Evolutionary conservation across 2,888 invertebrate species (phyloP).

Genomic region (Microctonus brassicae): DNA sequence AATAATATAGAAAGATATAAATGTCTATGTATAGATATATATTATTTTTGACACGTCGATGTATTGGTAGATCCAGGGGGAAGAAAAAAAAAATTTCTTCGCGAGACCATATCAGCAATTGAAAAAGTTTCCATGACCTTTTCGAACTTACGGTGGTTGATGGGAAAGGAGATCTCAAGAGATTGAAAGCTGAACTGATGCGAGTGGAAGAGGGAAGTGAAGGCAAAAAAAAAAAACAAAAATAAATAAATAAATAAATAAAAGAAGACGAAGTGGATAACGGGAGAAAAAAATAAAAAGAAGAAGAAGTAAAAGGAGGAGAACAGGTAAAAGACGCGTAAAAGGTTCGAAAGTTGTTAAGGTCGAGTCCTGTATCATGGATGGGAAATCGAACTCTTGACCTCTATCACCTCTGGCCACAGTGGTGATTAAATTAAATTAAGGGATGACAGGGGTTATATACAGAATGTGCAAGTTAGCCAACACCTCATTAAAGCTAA

Average conservation of each 20-base stretch:
- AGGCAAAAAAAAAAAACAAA: constrained; percentile 28
- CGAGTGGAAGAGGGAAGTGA: constrained; percentile 25
- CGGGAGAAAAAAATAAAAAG: constrained; percentile 15
- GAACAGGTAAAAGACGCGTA: not conserved
- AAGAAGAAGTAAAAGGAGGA: not conserved
- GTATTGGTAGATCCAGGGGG: not conserved
- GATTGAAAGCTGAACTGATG: constrained; percentile 47
- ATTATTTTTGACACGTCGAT: constrained; percentile 28
- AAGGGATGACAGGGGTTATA: constrained; percentile 43
- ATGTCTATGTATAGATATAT: too few relatives aligned
- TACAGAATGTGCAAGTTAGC: not conserved
- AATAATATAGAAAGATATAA: constrained; percentile 9
- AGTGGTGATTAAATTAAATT: constrained; percentile 52
- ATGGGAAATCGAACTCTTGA: constrained; percentile 38
- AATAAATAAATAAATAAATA: constrained; percentile 15
- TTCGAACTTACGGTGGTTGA: constrained; percentile 39
- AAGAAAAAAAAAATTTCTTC: constrained; percentile 9
- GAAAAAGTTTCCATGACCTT: constrained; percentile 57
- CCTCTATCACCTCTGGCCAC: constrained; percentile 34
- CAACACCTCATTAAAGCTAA: not conserved
- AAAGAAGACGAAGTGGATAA: constrained; percentile 5
- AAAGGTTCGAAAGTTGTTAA: constrained; percentile 11
- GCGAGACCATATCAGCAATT: constrained; percentile 51
- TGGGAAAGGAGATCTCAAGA: constrained; percentile 48
- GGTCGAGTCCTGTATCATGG: constrained; percentile 17